Evolutionary conservation across 2,888 invertebrate species (phyloP).

Genomic region (Tipula helvola): DNA sequence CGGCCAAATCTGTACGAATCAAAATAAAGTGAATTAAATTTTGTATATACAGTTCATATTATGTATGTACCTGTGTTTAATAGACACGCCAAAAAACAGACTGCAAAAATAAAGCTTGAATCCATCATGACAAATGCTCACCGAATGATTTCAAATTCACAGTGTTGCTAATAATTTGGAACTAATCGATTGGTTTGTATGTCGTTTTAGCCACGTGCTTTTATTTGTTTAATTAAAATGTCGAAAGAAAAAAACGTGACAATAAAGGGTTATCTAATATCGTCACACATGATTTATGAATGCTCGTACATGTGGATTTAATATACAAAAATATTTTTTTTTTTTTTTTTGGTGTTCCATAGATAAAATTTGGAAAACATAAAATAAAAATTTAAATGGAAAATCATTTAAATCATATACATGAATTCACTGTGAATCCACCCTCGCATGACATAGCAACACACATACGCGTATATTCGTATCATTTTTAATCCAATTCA

Average conservation of each 20-base stretch:
- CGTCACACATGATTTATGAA: neutral
- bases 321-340: neutral
- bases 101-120: neutral
- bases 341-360: neutral
- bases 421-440: neutral
- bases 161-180: neutral
- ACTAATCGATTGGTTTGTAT: too few relatives aligned
- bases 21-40: neutral
- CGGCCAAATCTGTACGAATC: neutral
- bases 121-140: neutral
- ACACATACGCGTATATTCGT: neutral
- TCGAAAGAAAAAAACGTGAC: neutral
- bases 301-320: neutral
- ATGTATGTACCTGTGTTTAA: neutral
- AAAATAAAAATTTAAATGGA: neutral
- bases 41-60: neutral
- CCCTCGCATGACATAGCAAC: neutral
- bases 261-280: neutral
- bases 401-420: neutral
- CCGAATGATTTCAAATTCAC: neutral
- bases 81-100: neutral
- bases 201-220: too few relatives aligned
- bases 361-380: constrained; percentile 4
- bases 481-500: neutral
- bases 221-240: too few relatives aligned